Percentiles rank a stretch among this genome's conserved stretches.
Conservation (phyloP, 2,113 vertebrate species). For the Nannospalax galili region DNA sequence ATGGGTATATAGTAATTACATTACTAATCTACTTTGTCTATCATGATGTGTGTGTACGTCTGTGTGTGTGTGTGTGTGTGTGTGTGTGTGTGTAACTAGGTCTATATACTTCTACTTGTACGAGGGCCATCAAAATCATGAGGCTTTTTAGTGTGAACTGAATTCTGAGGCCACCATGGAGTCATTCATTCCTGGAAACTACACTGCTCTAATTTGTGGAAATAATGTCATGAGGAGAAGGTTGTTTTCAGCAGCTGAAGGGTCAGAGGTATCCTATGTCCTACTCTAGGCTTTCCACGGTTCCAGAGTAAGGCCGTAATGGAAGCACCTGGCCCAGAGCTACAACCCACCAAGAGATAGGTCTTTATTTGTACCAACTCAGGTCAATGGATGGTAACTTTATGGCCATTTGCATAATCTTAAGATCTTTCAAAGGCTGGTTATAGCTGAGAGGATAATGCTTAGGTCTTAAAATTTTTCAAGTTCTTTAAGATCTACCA, state of each 20-base stretch:
- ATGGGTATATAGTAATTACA: not conserved
- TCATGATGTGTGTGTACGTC: not conserved
- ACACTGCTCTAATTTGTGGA: not conserved
- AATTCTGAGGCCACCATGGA: not conserved
- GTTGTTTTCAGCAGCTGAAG: not conserved
- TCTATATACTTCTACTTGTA: not conserved
- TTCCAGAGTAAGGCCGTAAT: not conserved
- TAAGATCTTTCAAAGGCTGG: conserved; percentile 28
- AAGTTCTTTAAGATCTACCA: not conserved
- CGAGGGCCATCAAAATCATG: not conserved
- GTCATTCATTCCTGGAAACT: not conserved
- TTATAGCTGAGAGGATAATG: not conserved
- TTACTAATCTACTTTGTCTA: not conserved
- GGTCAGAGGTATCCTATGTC: not conserved
- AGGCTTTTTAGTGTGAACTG: not conserved
- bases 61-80: too few species aligned
- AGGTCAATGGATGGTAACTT: not conserved
- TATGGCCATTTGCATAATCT: not conserved
- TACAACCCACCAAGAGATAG: not conserved
- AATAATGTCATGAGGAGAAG: not conserved
- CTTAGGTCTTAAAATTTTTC: conserved; percentile 18
- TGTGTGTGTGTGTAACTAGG: not conserved
- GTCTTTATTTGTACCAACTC: not conserved
- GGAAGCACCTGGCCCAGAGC: not conserved
- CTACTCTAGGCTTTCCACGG: not conserved